A percentile compares a stretch with the other conserved stretches of the same genome.
Evolutionary conservation across 2,113 vertebrate genomes (phyloP).

Genomic region (Lipophrys pholis): DNA sequence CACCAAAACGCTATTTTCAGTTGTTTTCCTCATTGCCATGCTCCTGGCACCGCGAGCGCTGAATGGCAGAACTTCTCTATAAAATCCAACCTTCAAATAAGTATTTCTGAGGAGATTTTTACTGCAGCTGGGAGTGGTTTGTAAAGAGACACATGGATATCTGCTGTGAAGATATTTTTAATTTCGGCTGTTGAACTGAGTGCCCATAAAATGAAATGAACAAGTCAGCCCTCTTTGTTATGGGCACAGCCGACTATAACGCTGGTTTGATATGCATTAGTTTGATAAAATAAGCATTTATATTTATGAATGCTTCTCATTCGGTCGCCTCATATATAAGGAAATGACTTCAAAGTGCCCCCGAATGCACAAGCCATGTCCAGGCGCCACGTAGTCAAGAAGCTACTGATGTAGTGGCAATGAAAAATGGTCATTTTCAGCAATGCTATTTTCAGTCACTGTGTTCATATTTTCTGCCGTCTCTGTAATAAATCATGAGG

Average conservation of each 20-base stretch:
- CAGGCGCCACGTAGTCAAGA: slow-evolving; percentile 1
- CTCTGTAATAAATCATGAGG: slow-evolving; percentile 64
- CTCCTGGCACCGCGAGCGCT: slow-evolving; percentile 28
- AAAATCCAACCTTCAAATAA: slow-evolving; percentile 65
- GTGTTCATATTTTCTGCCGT: slow-evolving; percentile 41
- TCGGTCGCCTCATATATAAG: slow-evolving; percentile 35
- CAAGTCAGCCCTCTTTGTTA: slow-evolving; percentile 62
- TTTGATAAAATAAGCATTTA: slow-evolving; percentile 76
- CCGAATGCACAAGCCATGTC: slow-evolving; percentile 23
- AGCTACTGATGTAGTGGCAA: slow-evolving; percentile 35
- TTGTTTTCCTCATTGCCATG: slow-evolving; percentile 9
- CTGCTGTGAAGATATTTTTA: slow-evolving; percentile 63
- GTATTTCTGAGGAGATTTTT: slow-evolving; percentile 47
- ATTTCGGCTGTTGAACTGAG: slow-evolving; percentile 66
- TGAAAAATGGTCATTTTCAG: slow-evolving; percentile 56
- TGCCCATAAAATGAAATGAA: slow-evolving; percentile 66
- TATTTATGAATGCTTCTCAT: slow-evolving; percentile 68
- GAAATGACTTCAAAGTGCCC: slow-evolving; percentile 53
- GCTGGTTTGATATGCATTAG: slow-evolving; percentile 69
- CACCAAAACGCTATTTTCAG: slow-evolving; percentile 3
- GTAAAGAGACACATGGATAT: slow-evolving; percentile 40
- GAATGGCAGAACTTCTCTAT: slow-evolving; percentile 36
- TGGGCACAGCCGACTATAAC: slow-evolving; percentile 41
- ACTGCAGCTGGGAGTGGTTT: slow-evolving; percentile 52
- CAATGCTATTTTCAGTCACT: slow-evolving; percentile 41